Evolutionary conservation across 2,888 invertebrate species (phyloP).

Genomic region (Rhagophthalmus giganteus): DNA sequence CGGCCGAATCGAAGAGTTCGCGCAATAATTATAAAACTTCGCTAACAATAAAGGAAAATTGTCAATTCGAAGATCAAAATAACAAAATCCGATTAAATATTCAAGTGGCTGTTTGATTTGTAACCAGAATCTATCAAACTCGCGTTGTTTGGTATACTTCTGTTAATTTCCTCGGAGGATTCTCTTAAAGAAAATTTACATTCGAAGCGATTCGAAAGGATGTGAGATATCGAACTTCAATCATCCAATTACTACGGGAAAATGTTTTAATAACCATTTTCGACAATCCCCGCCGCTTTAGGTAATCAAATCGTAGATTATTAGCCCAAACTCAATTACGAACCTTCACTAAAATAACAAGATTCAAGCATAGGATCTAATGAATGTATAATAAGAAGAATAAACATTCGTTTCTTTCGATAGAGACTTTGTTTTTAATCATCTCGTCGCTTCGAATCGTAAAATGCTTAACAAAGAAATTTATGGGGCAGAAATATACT

Average conservation of each 20-base stretch:
- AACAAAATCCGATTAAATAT: constrained; percentile 1
- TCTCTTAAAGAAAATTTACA: constrained; percentile 17
- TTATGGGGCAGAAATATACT: not conserved
- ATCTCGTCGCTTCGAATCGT: not conserved
- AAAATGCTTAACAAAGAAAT: not conserved
- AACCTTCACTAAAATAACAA: not conserved
- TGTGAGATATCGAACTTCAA: constrained; percentile 11
- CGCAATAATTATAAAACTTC: no score
- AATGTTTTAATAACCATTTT: constrained; percentile 27
- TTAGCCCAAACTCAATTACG: not conserved
- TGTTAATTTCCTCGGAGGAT: constrained; percentile 21
- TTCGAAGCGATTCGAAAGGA: constrained; percentile 11
- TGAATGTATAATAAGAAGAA: not conserved
- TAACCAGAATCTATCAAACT: constrained; percentile 10
- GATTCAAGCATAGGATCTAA: not conserved
- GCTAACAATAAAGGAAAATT: no score
- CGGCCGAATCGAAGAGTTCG: no score
- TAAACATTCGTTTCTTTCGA: not conserved
- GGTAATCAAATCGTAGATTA: constrained; percentile 6
- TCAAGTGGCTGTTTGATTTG: constrained; percentile 4
- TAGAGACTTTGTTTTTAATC: not conserved
- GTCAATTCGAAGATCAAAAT: not conserved
- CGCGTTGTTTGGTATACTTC: constrained; percentile 19
- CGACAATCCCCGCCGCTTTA: constrained; percentile 5
- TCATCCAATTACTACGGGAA: constrained; percentile 18